Evolutionary conservation across 2,797 vertebrate genomes (phyloP).

Genomic region (Crocidura indochinensis): DNA sequence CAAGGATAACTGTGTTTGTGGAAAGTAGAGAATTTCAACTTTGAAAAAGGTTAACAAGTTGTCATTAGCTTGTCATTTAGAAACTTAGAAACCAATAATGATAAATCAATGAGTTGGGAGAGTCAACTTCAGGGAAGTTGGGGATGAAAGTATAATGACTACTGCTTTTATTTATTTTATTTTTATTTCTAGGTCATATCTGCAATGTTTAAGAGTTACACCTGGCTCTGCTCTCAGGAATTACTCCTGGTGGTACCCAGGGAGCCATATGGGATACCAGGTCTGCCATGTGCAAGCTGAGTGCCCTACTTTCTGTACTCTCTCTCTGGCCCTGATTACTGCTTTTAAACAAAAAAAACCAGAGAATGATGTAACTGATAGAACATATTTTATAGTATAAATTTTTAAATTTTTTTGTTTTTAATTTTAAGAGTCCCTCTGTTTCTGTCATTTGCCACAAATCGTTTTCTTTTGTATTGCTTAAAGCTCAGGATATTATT

Average conservation of each 20-base stretch:
- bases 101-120: not conserved
- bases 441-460: not conserved
- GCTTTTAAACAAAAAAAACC: not conserved
- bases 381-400: not conserved
- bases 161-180: not conserved
- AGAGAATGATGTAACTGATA: not conserved
- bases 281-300: too few species aligned
- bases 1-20: too few species aligned
- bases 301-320: too few species aligned
- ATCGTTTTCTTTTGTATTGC: not conserved
- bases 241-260: too few species aligned
- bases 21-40: not conserved
- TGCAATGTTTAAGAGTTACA: too few species aligned
- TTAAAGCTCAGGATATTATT: not conserved
- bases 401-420: not conserved
- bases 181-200: too few species aligned
- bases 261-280: too few species aligned
- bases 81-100: not conserved
- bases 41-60: slow-evolving; percentile 22
- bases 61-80: not conserved
- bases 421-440: not conserved
- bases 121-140: not conserved
- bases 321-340: too few species aligned
- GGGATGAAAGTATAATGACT: not conserved
- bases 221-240: too few species aligned